A percentile compares a stretch with the other conserved stretches of the same genome.
Conservation (phyloP, 2,888 invertebrate genomes). For the Hydroisotoma schaefferi region DNA sequence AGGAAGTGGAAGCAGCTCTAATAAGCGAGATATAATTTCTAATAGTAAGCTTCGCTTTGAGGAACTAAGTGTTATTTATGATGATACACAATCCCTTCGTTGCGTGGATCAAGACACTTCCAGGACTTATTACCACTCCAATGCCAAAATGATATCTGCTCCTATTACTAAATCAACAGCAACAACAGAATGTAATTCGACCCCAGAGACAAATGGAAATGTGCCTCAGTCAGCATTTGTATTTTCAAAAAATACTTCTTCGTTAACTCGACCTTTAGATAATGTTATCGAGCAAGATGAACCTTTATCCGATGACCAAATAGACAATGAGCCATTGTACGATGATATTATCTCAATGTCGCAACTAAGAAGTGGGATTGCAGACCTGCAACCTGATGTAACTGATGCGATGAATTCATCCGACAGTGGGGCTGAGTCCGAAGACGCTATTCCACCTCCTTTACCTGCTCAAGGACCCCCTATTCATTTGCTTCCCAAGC, state of each 20-base stretch:
- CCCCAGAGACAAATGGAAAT: not conserved
- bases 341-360: conserved; percentile 45
- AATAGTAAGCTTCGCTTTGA: not conserved
- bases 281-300: conserved; percentile 23
- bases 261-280: not conserved
- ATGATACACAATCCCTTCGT: conserved; percentile 45
- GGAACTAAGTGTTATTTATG: conserved; percentile 39
- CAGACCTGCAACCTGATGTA: not conserved
- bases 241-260: conserved; percentile 11
- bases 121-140: not conserved
- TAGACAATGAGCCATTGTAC: conserved; percentile 44
- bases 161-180: conserved; percentile 10
- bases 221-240: conserved; percentile 12
- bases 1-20: conserved; percentile 16
- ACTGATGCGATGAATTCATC: conserved; percentile 14
- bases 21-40: not conserved
- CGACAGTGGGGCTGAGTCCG: conserved; percentile 43
- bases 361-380: not conserved
- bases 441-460: conserved; percentile 44
- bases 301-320: conserved; percentile 11
- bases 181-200: conserved; percentile 11
- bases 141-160: not conserved
- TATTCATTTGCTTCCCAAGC: conserved; percentile 35
- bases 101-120: conserved; percentile 10
- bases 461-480: conserved; percentile 46